Conservation (phyloP, 2,888 invertebrate species). For the Troilus luridus region DNA sequence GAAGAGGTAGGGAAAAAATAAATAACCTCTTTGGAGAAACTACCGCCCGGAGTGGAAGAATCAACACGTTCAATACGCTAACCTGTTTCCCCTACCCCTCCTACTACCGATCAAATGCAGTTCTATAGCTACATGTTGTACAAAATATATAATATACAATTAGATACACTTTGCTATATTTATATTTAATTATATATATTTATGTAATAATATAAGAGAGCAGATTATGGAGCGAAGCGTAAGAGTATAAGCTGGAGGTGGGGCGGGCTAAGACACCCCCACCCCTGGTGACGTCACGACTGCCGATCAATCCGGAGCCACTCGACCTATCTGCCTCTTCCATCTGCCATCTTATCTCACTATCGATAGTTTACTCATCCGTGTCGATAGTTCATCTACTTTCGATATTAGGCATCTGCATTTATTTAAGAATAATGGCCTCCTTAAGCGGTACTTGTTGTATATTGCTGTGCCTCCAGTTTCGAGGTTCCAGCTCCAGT, state of each 20-base stretch:
- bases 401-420: conserved; percentile 2
- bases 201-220: not conserved
- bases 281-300: conserved; percentile 33
- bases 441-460: not conserved
- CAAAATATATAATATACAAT: not conserved
- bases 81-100: not conserved
- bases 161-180: not conserved
- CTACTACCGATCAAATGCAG: not conserved
- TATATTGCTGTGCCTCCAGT: not conserved
- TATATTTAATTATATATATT: conserved; percentile 22
- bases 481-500: not conserved
- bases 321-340: conserved; percentile 37
- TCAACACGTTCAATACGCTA: conserved; percentile 39
- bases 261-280: conserved; percentile 17
- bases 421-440: not conserved
- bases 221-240: conserved; percentile 11
- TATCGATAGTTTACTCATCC: conserved; percentile 33
- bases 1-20: not conserved
- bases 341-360: conserved; percentile 37
- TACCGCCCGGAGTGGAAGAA: not conserved
- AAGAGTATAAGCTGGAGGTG: conserved; percentile 31
- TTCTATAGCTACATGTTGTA: not conserved
- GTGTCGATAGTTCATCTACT: not conserved
- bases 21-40: not conserved
- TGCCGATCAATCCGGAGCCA: conserved; percentile 43